Conservation (phyloP, 2,797 vertebrate species). For the Malurus leucopterus region DNA sequence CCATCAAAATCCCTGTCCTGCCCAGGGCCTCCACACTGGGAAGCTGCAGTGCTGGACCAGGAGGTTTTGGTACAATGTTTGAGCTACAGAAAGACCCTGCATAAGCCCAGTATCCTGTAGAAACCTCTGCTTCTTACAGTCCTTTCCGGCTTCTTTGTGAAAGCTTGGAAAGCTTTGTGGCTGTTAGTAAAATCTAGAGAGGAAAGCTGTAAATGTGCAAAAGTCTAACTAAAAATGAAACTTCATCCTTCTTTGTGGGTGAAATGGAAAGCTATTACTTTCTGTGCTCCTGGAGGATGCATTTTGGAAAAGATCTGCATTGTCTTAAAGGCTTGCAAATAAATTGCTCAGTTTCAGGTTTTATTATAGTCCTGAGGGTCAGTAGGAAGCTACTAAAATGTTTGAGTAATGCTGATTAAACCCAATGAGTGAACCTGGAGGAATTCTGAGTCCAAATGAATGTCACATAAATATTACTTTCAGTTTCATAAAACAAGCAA, state of each 20-base stretch:
- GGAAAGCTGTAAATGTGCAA: background rate
- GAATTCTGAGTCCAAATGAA: background rate
- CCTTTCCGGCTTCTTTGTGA: background rate
- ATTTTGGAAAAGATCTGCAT: background rate
- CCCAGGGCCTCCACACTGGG: background rate
- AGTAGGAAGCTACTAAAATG: conserved; percentile 4
- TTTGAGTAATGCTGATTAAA: conserved; percentile 11
- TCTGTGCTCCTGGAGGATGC: background rate
- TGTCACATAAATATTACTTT: background rate
- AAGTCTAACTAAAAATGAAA: conserved; percentile 10
- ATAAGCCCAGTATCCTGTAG: background rate
- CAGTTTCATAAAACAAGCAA: background rate
- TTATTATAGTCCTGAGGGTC: conserved; percentile 8
- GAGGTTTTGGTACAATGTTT: background rate
- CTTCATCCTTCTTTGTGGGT: background rate
- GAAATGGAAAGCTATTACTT: background rate
- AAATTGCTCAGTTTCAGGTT: conserved; percentile 1
- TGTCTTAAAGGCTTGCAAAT: background rate
- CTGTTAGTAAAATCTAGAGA: background rate
- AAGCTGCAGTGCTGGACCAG: background rate
- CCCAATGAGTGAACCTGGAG: background rate
- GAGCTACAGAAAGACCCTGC: background rate
- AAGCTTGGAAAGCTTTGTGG: background rate
- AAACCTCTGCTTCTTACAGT: background rate
- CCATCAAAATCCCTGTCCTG: background rate